Base-by-base conservation (phyloP, 2,113 vertebrate species). In the Halcyon malimbica region DNA sequence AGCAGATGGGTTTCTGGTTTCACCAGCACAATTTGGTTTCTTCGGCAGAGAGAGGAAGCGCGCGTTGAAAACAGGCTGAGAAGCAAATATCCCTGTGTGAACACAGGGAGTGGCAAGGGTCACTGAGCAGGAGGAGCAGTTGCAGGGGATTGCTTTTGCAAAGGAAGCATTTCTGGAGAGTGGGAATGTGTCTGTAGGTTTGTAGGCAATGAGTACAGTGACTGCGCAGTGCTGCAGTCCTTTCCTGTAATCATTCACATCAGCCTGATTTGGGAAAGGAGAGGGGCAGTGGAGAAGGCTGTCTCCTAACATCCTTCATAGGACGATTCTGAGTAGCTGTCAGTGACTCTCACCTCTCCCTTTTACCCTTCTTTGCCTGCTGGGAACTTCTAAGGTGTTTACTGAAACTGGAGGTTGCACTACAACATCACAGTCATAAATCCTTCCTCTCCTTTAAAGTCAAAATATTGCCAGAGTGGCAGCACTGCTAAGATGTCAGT, bases 151-250 rank as follows among this genome's bases (percentile, higher is more conserved):
- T 0, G 0, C 24, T 83, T 81, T 84, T 70, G 68, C 69, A 70
- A 44, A 77, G n/a, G 31, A 77, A 74, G 18, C 7, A 31, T 28
- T 80, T 62, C 80, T 53, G 54, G 23, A 70, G 60, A 59, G 37
- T 9, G 4, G 19, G 28, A 46, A 89, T 0, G 0, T 31, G 28
- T 5, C 7, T 63, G 37, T 18, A 41, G 11, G 13, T 57, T 57
- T 87, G 53, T 24, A 71, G 53, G 63, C 63, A 94, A 29, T 5
- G 6, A 62, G 7, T 21, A 33, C 31, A 74, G 7, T 39, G 44
- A 77, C 37, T 65, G 44, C 42, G 56, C 16, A 56, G 51, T 41
- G 62, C 16, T 69, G 53, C 0, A 0, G 51, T 13, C 17, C 67
- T 84, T 70, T 74, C 29, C 81, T 67, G 28, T 37, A 21, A 63